Conservation (phyloP, 2,113 vertebrate species). For the Xiphophorus couchianus region DNA sequence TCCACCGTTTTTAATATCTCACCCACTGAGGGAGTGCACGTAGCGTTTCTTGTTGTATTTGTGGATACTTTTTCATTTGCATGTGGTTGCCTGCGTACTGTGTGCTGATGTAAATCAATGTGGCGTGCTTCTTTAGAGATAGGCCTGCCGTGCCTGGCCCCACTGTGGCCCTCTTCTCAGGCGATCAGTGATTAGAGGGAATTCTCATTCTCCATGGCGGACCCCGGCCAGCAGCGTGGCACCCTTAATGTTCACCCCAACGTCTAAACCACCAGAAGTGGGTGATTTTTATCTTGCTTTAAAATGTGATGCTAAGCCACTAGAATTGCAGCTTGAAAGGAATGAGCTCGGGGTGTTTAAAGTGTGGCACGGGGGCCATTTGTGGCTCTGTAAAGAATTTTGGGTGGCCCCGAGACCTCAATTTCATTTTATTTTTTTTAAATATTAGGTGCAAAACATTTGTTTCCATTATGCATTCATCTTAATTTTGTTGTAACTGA, state of each 20-base stretch:
- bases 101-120: conserved; percentile 18
- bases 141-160: conserved; percentile 44
- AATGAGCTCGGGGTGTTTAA: too few species aligned
- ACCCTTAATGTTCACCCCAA: conserved; percentile 46
- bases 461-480: too few species aligned
- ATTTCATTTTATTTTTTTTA: too few species aligned
- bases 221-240: conserved; percentile 36
- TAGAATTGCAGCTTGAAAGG: not conserved
- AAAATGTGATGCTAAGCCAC: conserved; percentile 16
- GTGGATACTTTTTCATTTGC: conserved; percentile 8
- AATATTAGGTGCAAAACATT: too few species aligned
- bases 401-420: too few species aligned
- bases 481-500: too few species aligned
- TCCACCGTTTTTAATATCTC: conserved; percentile 42
- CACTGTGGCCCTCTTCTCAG: conserved; percentile 37
- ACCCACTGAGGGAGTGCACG: conserved; percentile 18
- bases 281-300: conserved; percentile 40
- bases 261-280: conserved; percentile 29
- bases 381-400: too few species aligned
- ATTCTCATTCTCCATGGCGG: conserved; percentile 48
- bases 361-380: too few species aligned
- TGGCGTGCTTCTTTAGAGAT: conserved; percentile 61
- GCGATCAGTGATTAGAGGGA: conserved; percentile 58
- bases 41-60: not conserved
- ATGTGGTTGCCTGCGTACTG: not conserved